Base-by-base conservation (phyloP, 2,888 invertebrate genomes). In the Allygus modestus region DNA sequence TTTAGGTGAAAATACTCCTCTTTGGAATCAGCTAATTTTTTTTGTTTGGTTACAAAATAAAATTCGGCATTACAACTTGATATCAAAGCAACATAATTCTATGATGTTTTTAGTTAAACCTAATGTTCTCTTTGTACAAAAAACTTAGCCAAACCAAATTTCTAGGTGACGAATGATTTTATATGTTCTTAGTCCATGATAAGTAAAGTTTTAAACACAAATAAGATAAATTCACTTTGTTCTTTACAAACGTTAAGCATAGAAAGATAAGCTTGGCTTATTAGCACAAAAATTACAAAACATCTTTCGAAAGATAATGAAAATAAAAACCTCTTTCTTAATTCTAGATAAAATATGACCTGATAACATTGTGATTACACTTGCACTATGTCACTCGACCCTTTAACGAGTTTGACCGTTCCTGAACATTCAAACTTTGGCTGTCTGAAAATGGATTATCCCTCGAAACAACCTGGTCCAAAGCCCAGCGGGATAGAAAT, bases 261-360 rank as follows among this genome's bases (percentile, higher is more conserved):
- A 58, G 23, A 20, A 20, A 23, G 65, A 65, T 65, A 65, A 65
- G 31, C n/a, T n/a, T n/a, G n/a, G 28, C 17, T 26, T 28, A 15
- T 26, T 65, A 11, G 17, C 28, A 15, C 1, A 28, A 58, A 58
- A 58, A 23, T 4, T n/a, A 4, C 1, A 20, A 65, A 65, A 65
- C 15, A 65, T 65, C 17, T 23, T 1, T 65, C 28, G 28, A 28
- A 31, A 26, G 65, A 65, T 58, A 58, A 65, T 65, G 1, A 65
- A 31, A 23, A 54, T 54, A 23, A 54, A 65, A 65, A 65, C 15
- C 31, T 65, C 26, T 65, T 31, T 31, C 65, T 65, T 65, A 58
- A 58, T 58, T 1, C 20, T 0, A 31, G 65, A 65, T 65, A 65
- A 65, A 65, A 26, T 65, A 65, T 65, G 65, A 65, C 31, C 65